Evolutionary conservation across 2,113 vertebrate genomes (phyloP), one percentile per base, ranked within the genome.

Genomic region (Paradisaea rubra): DNA sequence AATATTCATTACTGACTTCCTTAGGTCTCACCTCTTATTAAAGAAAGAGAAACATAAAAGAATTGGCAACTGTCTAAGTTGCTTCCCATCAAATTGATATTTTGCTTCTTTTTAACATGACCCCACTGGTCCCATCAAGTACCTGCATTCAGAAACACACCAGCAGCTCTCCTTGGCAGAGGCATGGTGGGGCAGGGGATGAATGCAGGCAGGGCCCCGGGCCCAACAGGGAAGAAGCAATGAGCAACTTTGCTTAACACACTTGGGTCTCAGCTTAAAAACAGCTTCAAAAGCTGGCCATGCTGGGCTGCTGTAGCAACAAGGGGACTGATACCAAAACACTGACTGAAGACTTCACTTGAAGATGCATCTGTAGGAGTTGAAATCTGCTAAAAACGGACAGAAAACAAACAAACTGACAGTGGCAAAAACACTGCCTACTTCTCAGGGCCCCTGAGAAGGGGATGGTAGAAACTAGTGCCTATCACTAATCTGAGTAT

Each of bases 1-100:
- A 96, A 96, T 90, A 94, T 97, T 96, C 66, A 95, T 73, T 82
- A 96, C 41, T 81, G 80, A 91, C 54, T 93, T 86, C 86, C 91
- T 63, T 87, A 87, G 57, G 88, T 74, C 72, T 95, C 93, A 93
- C 89, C 52, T 96, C 94, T 90, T 81, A 80, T 42, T 89, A 74
- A 92, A 89, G 64, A 72, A 64, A 74, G 44, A 76, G 42, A 95
- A 87, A 74, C 76, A 91, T 54, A 74, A 76, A 90, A 91, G 81
- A 86, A 88, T 3, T 92, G 84, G 83, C 87, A 94, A 96, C 81
- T 78, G 78, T 57, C 3, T 41, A 70, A 73, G 89, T 44, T 77
- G 61, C 81, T 95, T 92, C 65, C 84, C 86, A 53, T 84, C 63
- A 45, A 81, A 87, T 20, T 77, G 84, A 7, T 77, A 84, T 86